Evolutionary conservation across 1,140 invertebrate species (phyloP).

Genomic region (Trachelipus rathkii): DNA sequence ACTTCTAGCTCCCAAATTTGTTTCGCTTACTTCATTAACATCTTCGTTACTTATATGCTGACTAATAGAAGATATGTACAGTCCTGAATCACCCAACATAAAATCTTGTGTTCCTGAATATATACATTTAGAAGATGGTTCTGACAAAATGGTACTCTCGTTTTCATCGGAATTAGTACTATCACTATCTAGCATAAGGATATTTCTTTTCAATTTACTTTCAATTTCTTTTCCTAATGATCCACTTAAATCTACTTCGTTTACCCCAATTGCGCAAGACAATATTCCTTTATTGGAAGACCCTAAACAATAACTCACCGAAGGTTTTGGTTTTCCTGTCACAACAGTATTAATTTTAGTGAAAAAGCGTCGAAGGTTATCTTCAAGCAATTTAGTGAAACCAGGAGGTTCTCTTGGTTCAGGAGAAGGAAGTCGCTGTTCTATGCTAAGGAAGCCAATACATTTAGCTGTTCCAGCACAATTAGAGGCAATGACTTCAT

Average conservation of each 20-base stretch:
- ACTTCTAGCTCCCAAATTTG: background rate
- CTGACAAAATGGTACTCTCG: no score
- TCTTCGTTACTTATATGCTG: background rate
- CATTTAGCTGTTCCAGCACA: constrained; percentile 70
- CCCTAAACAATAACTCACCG: constrained; percentile 54
- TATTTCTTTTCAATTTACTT: background rate
- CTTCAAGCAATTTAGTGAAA: constrained; percentile 63
- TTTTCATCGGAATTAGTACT: background rate
- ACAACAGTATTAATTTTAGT: constrained; percentile 69
- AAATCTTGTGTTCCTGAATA: background rate
- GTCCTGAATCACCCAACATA: background rate
- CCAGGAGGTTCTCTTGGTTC: constrained; percentile 59
- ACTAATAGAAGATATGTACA: background rate
- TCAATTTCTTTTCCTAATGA: background rate
- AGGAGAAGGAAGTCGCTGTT: constrained; percentile 41
- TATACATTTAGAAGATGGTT: no score
- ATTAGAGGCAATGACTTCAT: constrained; percentile 69
- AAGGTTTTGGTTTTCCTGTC: constrained; percentile 66
- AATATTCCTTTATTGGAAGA: background rate
- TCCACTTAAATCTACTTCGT: background rate
- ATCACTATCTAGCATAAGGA: background rate
- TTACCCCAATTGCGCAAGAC: background rate
- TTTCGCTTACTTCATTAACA: background rate
- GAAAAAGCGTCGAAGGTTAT: constrained; percentile 59
- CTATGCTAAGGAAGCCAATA: constrained; percentile 65